Conservation (phyloP, 1,140 invertebrate genomes). For the Anastatus disparis region DNA sequence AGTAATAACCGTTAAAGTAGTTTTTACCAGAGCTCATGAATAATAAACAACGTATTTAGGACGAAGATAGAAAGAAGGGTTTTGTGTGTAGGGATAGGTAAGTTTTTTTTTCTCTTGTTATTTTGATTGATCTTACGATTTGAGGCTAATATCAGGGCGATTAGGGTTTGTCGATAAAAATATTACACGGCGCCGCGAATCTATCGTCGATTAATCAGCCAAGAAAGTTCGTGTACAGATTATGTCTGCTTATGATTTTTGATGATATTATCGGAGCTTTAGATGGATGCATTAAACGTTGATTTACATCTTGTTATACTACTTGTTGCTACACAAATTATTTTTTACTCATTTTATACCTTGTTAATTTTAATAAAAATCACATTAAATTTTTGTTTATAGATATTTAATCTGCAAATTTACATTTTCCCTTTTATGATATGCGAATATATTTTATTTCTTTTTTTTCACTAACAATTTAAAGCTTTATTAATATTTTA, state of each 20-base stretch:
- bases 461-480: too few relatives aligned
- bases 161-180: conserved; percentile 3
- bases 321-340: too few relatives aligned
- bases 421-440: too few relatives aligned
- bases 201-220: conserved; percentile 22
- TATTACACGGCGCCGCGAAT: neutral
- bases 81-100: too few relatives aligned
- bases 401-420: too few relatives aligned
- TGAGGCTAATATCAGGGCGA: conserved; percentile 12
- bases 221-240: neutral
- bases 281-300: neutral
- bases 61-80: neutral
- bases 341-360: too few relatives aligned
- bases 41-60: conserved; percentile 23
- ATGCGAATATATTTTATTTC: too few relatives aligned
- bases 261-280: neutral
- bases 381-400: too few relatives aligned
- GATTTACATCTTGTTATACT: neutral
- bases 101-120: neutral
- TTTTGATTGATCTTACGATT: conserved; percentile 32
- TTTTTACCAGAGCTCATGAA: conserved; percentile 21
- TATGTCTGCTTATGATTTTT: conserved; percentile 18
- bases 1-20: conserved; percentile 25
- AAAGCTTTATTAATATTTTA: too few relatives aligned
- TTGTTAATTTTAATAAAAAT: too few relatives aligned